Evolutionary conservation across 1,140 invertebrate genomes (phyloP).

Genomic region (Caenorhabditis inopinata): DNA sequence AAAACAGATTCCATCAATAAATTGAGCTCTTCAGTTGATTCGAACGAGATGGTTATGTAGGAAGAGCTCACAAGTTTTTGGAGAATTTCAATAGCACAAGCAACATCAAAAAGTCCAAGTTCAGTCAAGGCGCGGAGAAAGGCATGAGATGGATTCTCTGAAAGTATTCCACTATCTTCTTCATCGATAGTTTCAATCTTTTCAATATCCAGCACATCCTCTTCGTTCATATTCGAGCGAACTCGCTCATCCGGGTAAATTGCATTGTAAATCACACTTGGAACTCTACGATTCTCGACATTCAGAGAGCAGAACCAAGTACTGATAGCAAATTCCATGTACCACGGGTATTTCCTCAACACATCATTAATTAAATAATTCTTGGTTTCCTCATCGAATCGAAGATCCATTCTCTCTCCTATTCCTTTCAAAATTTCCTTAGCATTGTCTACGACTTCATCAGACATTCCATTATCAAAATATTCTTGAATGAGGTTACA

Average conservation of each 20-base stretch:
- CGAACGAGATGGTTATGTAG: neutral
- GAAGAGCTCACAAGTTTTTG: too few relatives aligned
- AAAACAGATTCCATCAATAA: too few relatives aligned
- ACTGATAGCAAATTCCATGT: neutral
- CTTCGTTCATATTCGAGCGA: too few relatives aligned
- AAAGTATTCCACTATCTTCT: too few relatives aligned
- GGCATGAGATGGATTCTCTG: too few relatives aligned
- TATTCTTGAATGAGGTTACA: neutral
- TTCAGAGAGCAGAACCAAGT: neutral
- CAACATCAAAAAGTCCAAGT: neutral
- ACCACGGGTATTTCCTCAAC: neutral
- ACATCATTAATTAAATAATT: neutral
- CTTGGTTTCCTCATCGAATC: neutral
- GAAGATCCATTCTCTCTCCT: neutral
- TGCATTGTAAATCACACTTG: neutral
- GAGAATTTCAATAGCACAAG: neutral
- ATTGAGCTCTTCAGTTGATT: neutral
- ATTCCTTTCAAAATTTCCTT: neutral
- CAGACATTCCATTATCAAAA: neutral
- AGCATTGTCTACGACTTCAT: neutral
- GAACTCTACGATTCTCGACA: neutral
- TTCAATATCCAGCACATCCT: neutral
- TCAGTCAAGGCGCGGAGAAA: neutral
- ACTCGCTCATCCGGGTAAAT: too few relatives aligned
- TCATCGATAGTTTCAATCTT: too few relatives aligned